Evolutionary conservation across 2,113 vertebrate genomes (phyloP).

Genomic region (Ctenomys sociabilis): DNA sequence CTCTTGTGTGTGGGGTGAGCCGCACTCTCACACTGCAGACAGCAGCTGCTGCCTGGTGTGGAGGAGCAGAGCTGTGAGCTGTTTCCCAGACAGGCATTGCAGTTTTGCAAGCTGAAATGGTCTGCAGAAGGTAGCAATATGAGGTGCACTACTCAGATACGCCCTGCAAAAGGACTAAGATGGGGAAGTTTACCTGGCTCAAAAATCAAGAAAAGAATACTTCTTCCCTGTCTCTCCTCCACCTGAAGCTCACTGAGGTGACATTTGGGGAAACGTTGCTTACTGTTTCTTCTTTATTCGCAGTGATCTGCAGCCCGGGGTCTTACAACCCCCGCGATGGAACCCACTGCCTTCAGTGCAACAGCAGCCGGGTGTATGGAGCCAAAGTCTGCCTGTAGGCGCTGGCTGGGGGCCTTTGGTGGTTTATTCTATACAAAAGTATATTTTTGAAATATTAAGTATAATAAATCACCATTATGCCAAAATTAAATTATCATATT

Average conservation of each 20-base stretch:
- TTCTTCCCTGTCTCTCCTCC: not conserved
- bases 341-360: constrained; percentile 74
- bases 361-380: constrained; percentile 74
- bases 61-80: accelerated
- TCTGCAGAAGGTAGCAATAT: not conserved
- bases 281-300: constrained; percentile 29
- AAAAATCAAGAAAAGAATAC: not conserved
- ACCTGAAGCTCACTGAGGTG: not conserved
- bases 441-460: constrained; percentile 29
- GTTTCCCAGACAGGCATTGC: not conserved
- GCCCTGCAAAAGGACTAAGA: not conserved
- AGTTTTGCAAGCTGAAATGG: not conserved
- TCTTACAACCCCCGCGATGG: constrained; percentile 80
- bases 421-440: constrained; percentile 2
- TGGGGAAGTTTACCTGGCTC: not conserved
- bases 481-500: constrained; percentile 64
- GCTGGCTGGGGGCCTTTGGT: not conserved
- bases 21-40: not conserved
- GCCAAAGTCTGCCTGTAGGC: constrained; percentile 68
- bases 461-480: constrained; percentile 76
- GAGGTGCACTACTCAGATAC: not conserved
- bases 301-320: constrained; percentile 83
- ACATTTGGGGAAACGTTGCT: not conserved
- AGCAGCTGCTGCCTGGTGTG: not conserved
- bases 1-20: accelerated